Conservation (phyloP, 2,797 vertebrate genomes). For the Catharus ustulatus region DNA sequence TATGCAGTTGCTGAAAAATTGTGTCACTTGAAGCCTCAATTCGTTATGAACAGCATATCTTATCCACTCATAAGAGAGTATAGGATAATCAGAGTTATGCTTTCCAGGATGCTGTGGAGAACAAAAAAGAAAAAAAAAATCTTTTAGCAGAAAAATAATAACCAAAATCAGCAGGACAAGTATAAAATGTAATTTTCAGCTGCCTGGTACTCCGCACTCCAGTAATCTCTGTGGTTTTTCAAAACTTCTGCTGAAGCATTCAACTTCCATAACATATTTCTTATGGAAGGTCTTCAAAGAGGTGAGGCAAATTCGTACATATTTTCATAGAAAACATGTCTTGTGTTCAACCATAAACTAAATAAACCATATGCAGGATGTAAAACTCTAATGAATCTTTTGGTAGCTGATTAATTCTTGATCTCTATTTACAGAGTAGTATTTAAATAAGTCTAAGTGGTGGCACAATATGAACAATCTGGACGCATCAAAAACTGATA, state of each 20-base stretch:
- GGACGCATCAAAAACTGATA: background rate
- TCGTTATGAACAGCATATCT: background rate
- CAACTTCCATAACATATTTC: background rate
- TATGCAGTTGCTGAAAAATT: background rate
- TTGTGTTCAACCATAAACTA: background rate
- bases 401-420: background rate
- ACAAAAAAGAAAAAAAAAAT: background rate
- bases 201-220: background rate
- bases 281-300: background rate
- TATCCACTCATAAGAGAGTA: background rate
- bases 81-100: background rate
- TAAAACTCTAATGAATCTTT: background rate
- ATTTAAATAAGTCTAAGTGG: background rate
- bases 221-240: background rate
- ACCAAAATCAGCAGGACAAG: background rate
- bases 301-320: background rate
- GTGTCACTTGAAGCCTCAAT: background rate
- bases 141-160: background rate
- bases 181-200: background rate
- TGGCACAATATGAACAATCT: background rate
- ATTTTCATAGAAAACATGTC: background rate
- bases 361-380: accelerated
- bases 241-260: background rate
- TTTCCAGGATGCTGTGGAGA: background rate
- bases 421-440: background rate